Conservation (phyloP, 2,113 vertebrate genomes). For the Odontophorus gujanensis region DNA sequence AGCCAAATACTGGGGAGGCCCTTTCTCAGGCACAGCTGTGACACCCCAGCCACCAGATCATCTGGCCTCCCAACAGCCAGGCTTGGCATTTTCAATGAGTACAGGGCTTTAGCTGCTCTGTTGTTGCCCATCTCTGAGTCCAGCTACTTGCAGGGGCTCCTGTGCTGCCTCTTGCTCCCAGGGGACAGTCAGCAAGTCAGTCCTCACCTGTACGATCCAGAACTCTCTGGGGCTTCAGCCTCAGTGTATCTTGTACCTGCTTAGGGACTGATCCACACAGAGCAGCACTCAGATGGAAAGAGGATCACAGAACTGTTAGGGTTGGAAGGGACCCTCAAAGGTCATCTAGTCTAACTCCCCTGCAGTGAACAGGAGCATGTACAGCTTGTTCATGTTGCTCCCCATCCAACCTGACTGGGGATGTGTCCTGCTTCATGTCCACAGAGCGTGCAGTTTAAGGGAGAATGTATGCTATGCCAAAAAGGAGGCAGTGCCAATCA, state of each 20-base stretch:
- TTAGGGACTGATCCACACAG: not conserved
- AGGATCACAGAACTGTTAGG: too few relatives aligned
- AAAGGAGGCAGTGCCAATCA: not conserved
- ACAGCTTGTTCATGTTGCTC: too few relatives aligned
- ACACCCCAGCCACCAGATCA: not conserved
- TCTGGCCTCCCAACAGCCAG: not conserved
- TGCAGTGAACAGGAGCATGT: too few relatives aligned
- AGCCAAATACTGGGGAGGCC: rapidly evolving
- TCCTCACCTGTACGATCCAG: not conserved
- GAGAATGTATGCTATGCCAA: not conserved
- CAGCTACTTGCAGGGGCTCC: not conserved
- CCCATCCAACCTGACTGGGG: too few relatives aligned
- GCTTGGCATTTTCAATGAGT: not conserved
- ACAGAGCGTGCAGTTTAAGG: not conserved
- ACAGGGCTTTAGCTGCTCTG: not conserved
- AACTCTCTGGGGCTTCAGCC: not conserved
- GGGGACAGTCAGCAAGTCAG: not conserved
- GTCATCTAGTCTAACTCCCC: too few relatives aligned
- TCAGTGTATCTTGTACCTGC: rapidly evolving
- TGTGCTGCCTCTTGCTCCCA: not conserved
- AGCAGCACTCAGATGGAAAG: not conserved
- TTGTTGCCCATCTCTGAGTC: not conserved
- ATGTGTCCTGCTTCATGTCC: not conserved
- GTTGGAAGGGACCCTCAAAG: too few relatives aligned
- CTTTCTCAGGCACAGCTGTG: not conserved